Percentiles rank a stretch among this genome's conserved stretches.
phyloP scores from a whole-genome alignment of 2,888 invertebrate species.

The Schizotus pectinicornis region DNA sequence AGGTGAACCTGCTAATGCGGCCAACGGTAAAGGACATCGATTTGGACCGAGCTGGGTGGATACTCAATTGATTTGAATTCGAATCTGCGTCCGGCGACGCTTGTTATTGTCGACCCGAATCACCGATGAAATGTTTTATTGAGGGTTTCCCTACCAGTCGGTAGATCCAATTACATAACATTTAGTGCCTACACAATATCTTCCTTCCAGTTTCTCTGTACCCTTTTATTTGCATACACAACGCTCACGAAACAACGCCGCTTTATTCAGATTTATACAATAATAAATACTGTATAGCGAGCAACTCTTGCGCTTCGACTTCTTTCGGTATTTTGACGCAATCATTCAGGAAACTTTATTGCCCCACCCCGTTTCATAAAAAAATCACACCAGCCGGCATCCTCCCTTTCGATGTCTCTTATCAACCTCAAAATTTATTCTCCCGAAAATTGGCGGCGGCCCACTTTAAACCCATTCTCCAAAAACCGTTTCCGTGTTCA shows the following conservation, averaged over 20 bases:
- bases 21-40: conserved; percentile 14
- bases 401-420: conserved; percentile 16
- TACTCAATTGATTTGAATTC: conserved; percentile 35
- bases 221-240: conserved; percentile 18
- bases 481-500: neutral
- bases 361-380: conserved; percentile 3
- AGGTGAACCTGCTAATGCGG: conserved; percentile 15
- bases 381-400: conserved; percentile 8
- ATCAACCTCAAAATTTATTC: conserved; percentile 15
- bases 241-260: conserved; percentile 4
- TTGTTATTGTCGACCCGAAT: conserved; percentile 39
- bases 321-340: conserved; percentile 1
- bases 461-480: neutral
- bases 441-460: conserved; percentile 8
- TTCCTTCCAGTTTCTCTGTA: conserved; percentile 23
- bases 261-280: too few species aligned
- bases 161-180: conserved; percentile 35
- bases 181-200: conserved; percentile 31
- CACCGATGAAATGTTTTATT: conserved; percentile 39
- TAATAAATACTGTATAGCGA: too few species aligned
- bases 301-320: too few species aligned
- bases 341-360: conserved; percentile 1
- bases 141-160: conserved; percentile 27
- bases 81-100: conserved; percentile 32
- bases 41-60: conserved; percentile 22